Conservation (phyloP, 2,797 vertebrate genomes). For the Pseudotriccus pelzelni region DNA sequence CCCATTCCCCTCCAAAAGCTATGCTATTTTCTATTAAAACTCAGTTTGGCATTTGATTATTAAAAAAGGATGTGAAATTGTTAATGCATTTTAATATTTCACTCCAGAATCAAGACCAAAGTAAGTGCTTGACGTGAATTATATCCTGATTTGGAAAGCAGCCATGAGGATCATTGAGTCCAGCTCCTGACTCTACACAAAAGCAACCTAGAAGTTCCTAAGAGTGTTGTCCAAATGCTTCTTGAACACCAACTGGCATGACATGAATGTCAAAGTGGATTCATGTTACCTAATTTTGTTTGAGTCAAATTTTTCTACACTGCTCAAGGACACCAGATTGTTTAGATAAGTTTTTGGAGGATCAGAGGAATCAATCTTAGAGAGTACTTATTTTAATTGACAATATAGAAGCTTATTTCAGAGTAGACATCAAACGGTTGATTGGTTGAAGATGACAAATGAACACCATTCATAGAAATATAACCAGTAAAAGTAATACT, state of each 20-base stretch:
- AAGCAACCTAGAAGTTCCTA: not conserved
- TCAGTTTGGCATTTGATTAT: not conserved
- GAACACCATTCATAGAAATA: not conserved
- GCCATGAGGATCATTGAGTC: not conserved
- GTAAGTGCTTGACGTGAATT: not conserved
- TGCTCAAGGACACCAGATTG: not conserved
- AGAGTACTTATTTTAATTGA: not conserved
- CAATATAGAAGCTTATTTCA: not conserved
- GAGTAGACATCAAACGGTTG: not conserved
- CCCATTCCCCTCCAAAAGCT: not conserved
- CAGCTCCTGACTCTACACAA: not conserved
- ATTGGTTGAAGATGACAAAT: not conserved
- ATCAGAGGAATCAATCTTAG: not conserved
- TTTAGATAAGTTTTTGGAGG: not conserved
- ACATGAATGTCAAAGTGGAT: not conserved
- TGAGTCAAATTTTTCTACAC: not conserved
- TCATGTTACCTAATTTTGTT: not conserved
- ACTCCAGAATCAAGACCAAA: not conserved
- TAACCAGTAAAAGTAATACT: not conserved
- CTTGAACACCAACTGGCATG: not conserved
- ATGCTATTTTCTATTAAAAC: not conserved
- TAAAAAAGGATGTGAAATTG: not conserved
- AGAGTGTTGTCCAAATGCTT: not conserved
- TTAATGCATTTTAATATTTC: not conserved
- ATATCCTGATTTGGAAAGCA: not conserved